These are phyloP conservation scores for Intellagama lesueurii DNA, from an alignment of 2,797 vertebrate genomes.

Conservation along the genomic window DNA sequence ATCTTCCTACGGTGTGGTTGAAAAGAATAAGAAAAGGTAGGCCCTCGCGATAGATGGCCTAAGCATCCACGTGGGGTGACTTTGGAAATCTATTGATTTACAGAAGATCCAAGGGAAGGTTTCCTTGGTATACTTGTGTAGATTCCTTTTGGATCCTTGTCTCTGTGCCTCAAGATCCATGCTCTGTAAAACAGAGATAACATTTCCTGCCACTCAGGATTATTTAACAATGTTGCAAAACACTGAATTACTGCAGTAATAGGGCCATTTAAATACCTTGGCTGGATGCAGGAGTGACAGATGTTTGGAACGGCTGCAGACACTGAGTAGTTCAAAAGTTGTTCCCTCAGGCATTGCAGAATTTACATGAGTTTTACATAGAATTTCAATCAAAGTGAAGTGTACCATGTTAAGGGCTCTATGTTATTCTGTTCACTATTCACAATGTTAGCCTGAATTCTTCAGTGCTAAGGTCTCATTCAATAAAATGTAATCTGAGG, in stretches of 20 bases:
- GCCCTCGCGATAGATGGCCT: background rate
- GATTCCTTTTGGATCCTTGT: background rate
- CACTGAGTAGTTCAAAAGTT: constrained; percentile 13
- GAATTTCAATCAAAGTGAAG: constrained; percentile 1
- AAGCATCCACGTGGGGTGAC: too few species aligned
- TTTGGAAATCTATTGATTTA: background rate
- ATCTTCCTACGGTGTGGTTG: too few species aligned
- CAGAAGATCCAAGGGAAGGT: background rate
- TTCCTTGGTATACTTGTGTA: background rate
- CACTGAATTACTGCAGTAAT: background rate
- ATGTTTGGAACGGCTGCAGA: constrained; percentile 25
- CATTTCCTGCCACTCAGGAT: background rate
- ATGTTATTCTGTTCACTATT: background rate
- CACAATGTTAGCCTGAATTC: background rate
- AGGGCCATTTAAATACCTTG: constrained; percentile 36
- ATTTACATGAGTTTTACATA: constrained; percentile 21
- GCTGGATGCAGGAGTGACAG: constrained; percentile 24
- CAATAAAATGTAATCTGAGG: background rate
- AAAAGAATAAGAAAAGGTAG: too few species aligned
- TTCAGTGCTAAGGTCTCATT: background rate
- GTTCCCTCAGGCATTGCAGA: constrained; percentile 23
- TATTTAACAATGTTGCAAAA: constrained; percentile 23
- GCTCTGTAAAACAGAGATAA: constrained; percentile 17
- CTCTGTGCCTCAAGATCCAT: background rate
- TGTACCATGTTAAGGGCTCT: constrained; percentile 1